Conservation (phyloP, 2,797 vertebrate genomes). For the Megalops cyprinoides region DNA sequence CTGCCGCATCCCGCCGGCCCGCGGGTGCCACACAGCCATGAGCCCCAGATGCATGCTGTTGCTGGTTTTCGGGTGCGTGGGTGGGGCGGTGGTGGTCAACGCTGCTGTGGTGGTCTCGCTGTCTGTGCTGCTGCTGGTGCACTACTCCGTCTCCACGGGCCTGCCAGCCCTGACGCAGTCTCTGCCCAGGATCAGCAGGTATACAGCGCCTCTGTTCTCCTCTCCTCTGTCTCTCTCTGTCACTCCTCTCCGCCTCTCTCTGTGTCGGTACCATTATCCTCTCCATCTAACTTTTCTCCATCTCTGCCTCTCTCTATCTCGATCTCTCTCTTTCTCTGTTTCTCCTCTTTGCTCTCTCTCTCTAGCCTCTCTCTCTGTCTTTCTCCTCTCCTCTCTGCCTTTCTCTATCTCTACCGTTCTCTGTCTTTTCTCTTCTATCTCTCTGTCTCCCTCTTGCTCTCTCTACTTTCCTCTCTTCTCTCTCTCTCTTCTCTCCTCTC, state of each 20-base stretch:
- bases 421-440: not conserved
- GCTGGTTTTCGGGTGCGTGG: slow-evolving; percentile 98
- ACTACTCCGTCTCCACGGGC: slow-evolving; percentile 94
- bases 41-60: slow-evolving; percentile 98
- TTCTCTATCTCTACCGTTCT: too few species aligned
- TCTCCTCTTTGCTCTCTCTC: not conserved
- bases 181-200: slow-evolving; percentile 91
- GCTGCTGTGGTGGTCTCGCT: slow-evolving; percentile 95
- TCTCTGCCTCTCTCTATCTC: not conserved
- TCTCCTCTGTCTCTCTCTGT: not conserved
- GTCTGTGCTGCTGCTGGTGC: slow-evolving; percentile 95
- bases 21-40: slow-evolving; percentile 71
- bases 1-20: slow-evolving; percentile 55
- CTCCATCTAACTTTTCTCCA: slow-evolving; percentile 11
- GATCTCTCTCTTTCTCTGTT: not conserved
- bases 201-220: slow-evolving; percentile 47
- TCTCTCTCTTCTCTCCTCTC: not conserved
- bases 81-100: slow-evolving; percentile 98
- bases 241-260: not conserved
- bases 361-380: not conserved
- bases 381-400: not conserved
- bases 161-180: slow-evolving; percentile 91
- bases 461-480: not conserved
- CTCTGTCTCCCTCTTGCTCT: not conserved
- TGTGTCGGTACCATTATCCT: too few species aligned